These are phyloP conservation scores for Sternotherus odoratus DNA, from an alignment of 2,797 vertebrate genomes.

Conservation along the genomic window DNA sequence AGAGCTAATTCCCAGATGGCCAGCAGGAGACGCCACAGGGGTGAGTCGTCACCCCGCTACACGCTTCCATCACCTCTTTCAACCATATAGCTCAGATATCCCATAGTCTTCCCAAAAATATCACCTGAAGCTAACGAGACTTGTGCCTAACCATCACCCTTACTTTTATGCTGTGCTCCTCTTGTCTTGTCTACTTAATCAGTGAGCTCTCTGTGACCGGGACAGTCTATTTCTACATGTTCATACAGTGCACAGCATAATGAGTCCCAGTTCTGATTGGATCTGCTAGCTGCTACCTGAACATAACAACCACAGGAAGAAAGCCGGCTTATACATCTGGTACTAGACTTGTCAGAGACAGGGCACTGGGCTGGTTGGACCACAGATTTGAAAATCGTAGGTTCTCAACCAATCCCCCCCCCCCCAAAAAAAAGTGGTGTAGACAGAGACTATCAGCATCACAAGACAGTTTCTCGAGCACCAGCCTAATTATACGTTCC, in stretches of 20 bases:
- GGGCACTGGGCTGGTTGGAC: neutral
- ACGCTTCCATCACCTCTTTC: neutral
- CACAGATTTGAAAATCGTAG: neutral
- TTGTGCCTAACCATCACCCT: neutral
- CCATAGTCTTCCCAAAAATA: neutral
- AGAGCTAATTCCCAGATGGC: too few species aligned
- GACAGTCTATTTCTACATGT: neutral
- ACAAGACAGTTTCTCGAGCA: fast-evolving
- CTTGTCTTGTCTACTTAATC: neutral
- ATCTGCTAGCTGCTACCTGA: too few species aligned
- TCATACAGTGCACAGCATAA: neutral
- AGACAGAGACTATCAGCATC: neutral
- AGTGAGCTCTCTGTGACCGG: neutral
- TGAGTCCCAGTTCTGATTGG: neutral
- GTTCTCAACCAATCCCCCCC: neutral
- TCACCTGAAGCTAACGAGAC: neutral
- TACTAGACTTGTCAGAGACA: neutral
- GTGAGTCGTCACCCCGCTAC: too few species aligned
- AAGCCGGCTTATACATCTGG: neutral
- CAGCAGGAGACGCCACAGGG: too few species aligned
- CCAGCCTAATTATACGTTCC: neutral
- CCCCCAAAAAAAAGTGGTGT: neutral
- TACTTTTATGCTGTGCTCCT: neutral
- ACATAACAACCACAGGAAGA: neutral
- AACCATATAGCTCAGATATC: neutral